These are phyloP conservation scores for Coracias cyanogaster DNA, from an alignment of 2,797 vertebrate genomes.

Conservation along the genomic window DNA sequence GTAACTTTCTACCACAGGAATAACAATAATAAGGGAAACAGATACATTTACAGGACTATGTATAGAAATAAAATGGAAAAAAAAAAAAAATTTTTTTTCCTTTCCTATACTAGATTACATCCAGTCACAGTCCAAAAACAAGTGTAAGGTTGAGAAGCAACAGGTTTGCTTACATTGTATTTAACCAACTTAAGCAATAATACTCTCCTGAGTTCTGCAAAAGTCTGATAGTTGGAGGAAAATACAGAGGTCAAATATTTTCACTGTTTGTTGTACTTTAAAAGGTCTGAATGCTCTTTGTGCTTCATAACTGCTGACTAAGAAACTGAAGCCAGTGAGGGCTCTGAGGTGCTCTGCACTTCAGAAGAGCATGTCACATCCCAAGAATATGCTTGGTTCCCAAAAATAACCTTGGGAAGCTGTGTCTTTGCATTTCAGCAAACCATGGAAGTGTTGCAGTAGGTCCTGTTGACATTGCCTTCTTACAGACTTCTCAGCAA, in stretches of 20 bases:
- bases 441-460: not conserved
- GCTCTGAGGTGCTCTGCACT: not conserved
- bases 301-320: not conserved
- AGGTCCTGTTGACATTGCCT: not conserved
- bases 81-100: not conserved
- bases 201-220: not conserved
- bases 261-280: not conserved
- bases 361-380: not conserved
- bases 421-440: not conserved
- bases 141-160: not conserved
- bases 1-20: not conserved
- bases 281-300: not conserved
- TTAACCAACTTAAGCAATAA: not conserved
- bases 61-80: not conserved
- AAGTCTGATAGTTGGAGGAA: not conserved
- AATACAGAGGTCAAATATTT: not conserved
- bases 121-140: not conserved
- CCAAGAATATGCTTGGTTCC: not conserved
- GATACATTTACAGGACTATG: not conserved
- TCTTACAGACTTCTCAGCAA: not conserved
- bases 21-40: not conserved
- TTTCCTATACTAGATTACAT: not conserved
- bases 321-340: not conserved
- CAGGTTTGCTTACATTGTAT: not conserved
- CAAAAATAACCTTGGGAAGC: conserved; percentile 8